Conservation (phyloP, 2,888 invertebrate genomes). For the Sarcophaga variegata region DNA sequence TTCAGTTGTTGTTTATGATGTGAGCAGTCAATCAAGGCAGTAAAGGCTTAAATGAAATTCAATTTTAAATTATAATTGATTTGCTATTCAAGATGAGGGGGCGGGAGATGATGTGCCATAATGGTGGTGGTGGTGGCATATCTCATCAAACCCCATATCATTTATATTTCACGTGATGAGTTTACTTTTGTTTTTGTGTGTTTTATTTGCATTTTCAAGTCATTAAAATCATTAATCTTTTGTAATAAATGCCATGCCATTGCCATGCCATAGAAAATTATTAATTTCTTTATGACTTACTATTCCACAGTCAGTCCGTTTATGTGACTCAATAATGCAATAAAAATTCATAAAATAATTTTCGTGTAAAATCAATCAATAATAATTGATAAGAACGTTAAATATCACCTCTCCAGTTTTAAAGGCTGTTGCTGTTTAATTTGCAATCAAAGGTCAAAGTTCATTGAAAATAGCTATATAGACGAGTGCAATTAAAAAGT, state of each 20-base stretch:
- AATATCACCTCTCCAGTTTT: neutral
- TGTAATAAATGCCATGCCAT: constrained; percentile 3
- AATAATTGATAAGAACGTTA: constrained; percentile 27
- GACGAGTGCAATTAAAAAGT: too few relatives aligned
- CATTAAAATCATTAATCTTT: constrained; percentile 38
- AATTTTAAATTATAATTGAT: too few relatives aligned
- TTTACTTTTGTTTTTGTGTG: neutral
- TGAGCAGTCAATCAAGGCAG: too few relatives aligned
- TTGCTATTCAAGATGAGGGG: too few relatives aligned
- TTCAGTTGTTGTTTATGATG: too few relatives aligned
- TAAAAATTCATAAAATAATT: constrained; percentile 12
- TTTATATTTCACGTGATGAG: constrained; percentile 52
- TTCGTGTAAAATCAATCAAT: neutral
- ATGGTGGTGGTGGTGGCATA: too few relatives aligned
- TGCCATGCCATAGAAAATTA: constrained; percentile 1
- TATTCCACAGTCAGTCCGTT: neutral
- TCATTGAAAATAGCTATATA: neutral
- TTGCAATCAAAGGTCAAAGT: constrained; percentile 18
- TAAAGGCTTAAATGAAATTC: too few relatives aligned
- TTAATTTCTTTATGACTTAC: constrained; percentile 15
- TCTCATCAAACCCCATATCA: constrained; percentile 11
- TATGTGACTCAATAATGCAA: constrained; percentile 26
- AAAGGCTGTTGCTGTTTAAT: too few relatives aligned
- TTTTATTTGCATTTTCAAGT: neutral
- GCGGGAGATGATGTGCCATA: too few relatives aligned